Conservation (phyloP, 2,797 vertebrate genomes). For the Sebastes nivosus region DNA sequence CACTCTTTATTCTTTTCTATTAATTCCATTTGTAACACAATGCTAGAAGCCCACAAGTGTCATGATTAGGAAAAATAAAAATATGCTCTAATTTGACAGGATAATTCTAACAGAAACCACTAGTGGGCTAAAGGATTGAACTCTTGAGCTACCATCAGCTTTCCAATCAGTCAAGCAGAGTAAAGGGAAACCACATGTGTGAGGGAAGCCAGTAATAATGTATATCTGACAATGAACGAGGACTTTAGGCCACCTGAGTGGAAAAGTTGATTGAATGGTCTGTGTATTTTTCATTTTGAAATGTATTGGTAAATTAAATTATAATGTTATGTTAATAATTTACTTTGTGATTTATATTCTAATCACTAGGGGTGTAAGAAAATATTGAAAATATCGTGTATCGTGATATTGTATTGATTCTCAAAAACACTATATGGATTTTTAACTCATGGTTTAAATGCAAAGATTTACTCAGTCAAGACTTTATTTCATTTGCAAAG, state of each 20-base stretch:
- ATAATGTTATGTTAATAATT: background rate
- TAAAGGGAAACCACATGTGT: conserved; percentile 81
- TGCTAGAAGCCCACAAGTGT: background rate
- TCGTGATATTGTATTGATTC: no score
- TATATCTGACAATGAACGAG: conserved; percentile 67
- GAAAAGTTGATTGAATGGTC: conserved; percentile 8
- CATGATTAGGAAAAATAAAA: background rate
- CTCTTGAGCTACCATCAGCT: conserved; percentile 46
- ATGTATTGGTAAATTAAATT: background rate
- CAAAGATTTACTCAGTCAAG: no score
- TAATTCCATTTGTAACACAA: background rate
- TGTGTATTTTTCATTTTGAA: background rate
- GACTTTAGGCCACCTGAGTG: conserved; percentile 35
- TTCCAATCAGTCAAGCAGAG: conserved; percentile 62
- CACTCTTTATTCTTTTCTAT: background rate
- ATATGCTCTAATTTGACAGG: background rate
- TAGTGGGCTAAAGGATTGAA: conserved; percentile 7
- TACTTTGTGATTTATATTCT: background rate
- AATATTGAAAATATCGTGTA: no score
- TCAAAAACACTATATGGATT: no score
- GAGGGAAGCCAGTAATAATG: conserved; percentile 70
- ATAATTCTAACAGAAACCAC: conserved; percentile 25
- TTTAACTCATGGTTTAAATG: no score
- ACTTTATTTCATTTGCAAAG: no score
- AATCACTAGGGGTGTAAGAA: no score